phyloP scores from a whole-genome alignment of 2,797 vertebrate species.

The Rhincodon typus region DNA sequence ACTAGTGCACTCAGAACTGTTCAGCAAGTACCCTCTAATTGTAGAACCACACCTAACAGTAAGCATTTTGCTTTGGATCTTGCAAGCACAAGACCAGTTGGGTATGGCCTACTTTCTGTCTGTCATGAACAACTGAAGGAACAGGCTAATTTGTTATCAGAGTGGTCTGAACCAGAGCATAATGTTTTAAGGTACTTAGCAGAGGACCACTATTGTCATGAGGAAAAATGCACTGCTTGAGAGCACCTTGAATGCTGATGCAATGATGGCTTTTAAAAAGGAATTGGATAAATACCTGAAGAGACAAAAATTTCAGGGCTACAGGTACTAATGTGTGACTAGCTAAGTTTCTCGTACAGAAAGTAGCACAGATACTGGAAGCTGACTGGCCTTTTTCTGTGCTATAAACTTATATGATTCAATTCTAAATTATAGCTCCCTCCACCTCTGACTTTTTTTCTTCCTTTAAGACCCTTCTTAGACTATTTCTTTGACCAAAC shows the following conservation, averaged over 20 bases:
- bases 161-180: no score
- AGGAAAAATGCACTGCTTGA: not conserved
- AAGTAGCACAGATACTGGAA: not conserved
- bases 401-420: not conserved
- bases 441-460: not conserved
- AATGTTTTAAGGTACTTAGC: no score
- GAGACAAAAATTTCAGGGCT: not conserved
- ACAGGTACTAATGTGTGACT: not conserved
- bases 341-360: not conserved
- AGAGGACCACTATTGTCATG: no score
- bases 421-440: not conserved
- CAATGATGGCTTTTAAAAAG: not conserved
- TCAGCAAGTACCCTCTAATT: no score
- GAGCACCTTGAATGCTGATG: not conserved
- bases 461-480: not conserved
- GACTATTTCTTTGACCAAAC: not conserved
- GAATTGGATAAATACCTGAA: no score
- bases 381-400: not conserved
- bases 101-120: no score
- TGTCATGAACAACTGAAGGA: no score
- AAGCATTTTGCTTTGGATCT: no score
- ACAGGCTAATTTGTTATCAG: no score
- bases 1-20: no score
- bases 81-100: no score
- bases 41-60: no score